phyloP scores from a whole-genome alignment of 2,797 vertebrate species.

The Melanotaenia trifasciata region DNA sequence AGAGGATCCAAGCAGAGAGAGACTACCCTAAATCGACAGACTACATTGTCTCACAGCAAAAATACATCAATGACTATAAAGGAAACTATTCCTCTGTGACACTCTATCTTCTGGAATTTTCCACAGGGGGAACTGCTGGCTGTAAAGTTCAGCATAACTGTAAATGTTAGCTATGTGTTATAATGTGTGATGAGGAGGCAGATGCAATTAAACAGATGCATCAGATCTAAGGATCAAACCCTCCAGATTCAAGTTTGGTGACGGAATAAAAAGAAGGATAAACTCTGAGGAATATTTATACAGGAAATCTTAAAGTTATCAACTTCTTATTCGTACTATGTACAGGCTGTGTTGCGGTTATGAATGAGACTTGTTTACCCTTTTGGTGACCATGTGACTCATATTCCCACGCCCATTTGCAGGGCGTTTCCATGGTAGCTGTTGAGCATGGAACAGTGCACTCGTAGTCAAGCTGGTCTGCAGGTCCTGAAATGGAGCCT shows the following conservation, averaged over 20 bases:
- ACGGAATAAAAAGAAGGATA: not conserved
- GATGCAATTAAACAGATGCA: not conserved
- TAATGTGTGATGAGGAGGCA: constrained; percentile 24
- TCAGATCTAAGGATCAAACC: constrained; percentile 18
- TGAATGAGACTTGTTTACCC: constrained; percentile 87
- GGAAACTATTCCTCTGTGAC: constrained; percentile 85
- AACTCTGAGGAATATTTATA: not conserved
- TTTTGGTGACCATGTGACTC: constrained; percentile 81
- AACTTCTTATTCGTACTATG: constrained; percentile 46
- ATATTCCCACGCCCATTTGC: constrained; percentile 78
- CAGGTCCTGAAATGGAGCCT: constrained; percentile 77
- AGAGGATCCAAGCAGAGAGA: constrained; percentile 71
- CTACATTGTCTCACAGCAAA: constrained; percentile 82
- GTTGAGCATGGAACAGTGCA: constrained; percentile 69
- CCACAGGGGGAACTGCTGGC: constrained; percentile 69
- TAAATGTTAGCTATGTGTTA: constrained; percentile 64
- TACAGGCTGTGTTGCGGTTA: constrained; percentile 66
- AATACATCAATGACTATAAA: constrained; percentile 84
- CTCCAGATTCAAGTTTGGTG: not conserved
- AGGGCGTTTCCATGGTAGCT: constrained; percentile 82
- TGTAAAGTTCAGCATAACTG: constrained; percentile 76
- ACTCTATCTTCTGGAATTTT: constrained; percentile 83
- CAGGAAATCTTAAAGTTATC: constrained; percentile 13
- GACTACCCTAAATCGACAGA: constrained; percentile 73
- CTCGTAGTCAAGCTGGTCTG: constrained; percentile 65